Evolutionary conservation across 2,113 vertebrate genomes (phyloP).

Genomic region (Gavialis gangeticus): DNA sequence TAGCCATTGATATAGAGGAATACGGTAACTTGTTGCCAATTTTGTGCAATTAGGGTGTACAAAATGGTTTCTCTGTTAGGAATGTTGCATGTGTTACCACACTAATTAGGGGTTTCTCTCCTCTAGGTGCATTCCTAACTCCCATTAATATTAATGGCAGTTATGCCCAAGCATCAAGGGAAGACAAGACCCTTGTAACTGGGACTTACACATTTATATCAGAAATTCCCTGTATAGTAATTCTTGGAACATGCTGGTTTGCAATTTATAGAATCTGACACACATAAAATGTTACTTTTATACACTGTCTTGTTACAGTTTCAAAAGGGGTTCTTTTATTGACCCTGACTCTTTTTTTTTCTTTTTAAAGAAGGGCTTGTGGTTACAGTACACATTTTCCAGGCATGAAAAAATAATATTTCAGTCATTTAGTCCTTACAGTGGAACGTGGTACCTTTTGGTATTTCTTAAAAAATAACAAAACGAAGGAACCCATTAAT

Average conservation of each 20-base stretch:
- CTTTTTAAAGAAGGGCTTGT: not conserved
- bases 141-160: slow-evolving; percentile 79
- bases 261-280: slow-evolving; percentile 19
- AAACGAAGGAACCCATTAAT: not conserved
- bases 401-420: slow-evolving; percentile 12
- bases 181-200: slow-evolving; percentile 63
- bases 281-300: not conserved
- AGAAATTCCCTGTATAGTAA: slow-evolving; percentile 14
- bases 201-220: slow-evolving; percentile 57
- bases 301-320: not conserved
- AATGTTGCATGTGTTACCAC: slow-evolving; percentile 69
- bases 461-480: not conserved
- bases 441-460: not conserved
- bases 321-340: not conserved
- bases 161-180: slow-evolving; percentile 66
- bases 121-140: slow-evolving; percentile 72
- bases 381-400: slow-evolving; percentile 1
- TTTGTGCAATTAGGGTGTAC: slow-evolving; percentile 78
- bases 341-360: not conserved
- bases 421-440: not conserved
- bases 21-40: slow-evolving; percentile 76
- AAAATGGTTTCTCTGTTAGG: slow-evolving; percentile 78
- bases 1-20: slow-evolving; percentile 67
- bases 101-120: slow-evolving; percentile 77
- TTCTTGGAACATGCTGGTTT: slow-evolving; percentile 34